These are phyloP conservation scores for Cordylochernes scorpioides DNA, from an alignment of 2,888 invertebrate species.

Conservation along the genomic window DNA sequence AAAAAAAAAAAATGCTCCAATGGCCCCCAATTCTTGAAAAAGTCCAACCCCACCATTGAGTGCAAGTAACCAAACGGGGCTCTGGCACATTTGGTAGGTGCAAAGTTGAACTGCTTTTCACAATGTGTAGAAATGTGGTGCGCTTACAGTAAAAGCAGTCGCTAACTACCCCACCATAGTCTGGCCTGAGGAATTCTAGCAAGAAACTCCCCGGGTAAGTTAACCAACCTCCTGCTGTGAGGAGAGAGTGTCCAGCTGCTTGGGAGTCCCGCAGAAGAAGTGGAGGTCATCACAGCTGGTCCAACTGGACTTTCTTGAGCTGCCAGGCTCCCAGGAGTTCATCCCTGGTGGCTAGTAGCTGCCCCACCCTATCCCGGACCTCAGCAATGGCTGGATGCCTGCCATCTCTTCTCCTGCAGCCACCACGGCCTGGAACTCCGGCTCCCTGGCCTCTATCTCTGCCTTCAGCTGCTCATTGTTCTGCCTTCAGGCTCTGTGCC, in stretches of 20 bases:
- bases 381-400: constrained; percentile 8
- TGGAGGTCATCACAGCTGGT: constrained; percentile 76
- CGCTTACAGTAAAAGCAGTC: not conserved
- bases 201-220: no score
- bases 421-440: constrained; percentile 42
- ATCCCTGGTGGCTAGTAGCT: constrained; percentile 47
- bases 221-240: constrained; percentile 50
- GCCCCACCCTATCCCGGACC: constrained; percentile 23
- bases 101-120: no score
- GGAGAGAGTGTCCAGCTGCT: constrained; percentile 63
- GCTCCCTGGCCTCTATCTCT: constrained; percentile 67
- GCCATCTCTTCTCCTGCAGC: constrained; percentile 52
- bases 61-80: no score
- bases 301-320: constrained; percentile 55
- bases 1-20: no score
- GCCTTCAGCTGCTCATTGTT: constrained; percentile 52
- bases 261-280: constrained; percentile 76
- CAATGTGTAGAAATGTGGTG: not conserved
- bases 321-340: constrained; percentile 61
- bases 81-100: no score
- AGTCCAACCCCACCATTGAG: no score
- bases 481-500: constrained; percentile 51
- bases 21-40: no score
- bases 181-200: not conserved
- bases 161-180: not conserved